Conservation (phyloP, 2,888 invertebrate genomes). For the Ormyrus thymus region DNA sequence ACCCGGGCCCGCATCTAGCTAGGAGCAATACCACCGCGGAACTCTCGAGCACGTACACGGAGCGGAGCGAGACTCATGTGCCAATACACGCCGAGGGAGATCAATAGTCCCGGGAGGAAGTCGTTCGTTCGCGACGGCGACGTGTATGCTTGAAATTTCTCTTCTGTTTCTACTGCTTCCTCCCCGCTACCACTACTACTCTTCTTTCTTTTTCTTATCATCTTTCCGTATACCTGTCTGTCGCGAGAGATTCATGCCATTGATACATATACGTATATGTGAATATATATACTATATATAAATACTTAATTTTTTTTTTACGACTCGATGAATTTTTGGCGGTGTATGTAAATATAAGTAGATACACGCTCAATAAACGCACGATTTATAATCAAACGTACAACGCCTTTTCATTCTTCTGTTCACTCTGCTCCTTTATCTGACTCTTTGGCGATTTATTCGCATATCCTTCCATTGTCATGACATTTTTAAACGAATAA, state of each 20-base stretch:
- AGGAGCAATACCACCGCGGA: conserved; percentile 13
- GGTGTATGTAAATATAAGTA: conserved; percentile 57
- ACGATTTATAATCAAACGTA: conserved; percentile 9
- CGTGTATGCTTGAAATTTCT: conserved; percentile 17
- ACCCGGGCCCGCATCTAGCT: too few relatives aligned
- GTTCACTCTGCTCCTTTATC: too few relatives aligned
- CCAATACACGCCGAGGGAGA: conserved; percentile 13
- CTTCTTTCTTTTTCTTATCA: conserved; percentile 15
- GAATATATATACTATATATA: conserved; percentile 28
- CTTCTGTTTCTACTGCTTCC: background rate
- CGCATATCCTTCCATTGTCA: too few relatives aligned
- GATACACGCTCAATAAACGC: conserved; percentile 56
- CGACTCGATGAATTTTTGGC: conserved; percentile 47
- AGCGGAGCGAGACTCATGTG: conserved; percentile 9
- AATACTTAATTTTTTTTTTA: conserved; percentile 41
- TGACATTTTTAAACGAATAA: too few relatives aligned
- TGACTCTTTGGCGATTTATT: too few relatives aligned
- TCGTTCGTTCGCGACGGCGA: conserved; percentile 13
- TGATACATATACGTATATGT: conserved; percentile 34
- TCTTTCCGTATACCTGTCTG: conserved; percentile 30
- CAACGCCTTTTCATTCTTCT: too few relatives aligned
- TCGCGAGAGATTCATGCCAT: conserved; percentile 55
- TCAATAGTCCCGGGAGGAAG: background rate
- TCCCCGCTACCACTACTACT: background rate
- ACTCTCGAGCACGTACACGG: conserved; percentile 22